Evolutionary conservation across 2,797 vertebrate genomes (phyloP), one percentile per base, ranked within the genome.

Genomic region (Centroberyx gerrardi): DNA sequence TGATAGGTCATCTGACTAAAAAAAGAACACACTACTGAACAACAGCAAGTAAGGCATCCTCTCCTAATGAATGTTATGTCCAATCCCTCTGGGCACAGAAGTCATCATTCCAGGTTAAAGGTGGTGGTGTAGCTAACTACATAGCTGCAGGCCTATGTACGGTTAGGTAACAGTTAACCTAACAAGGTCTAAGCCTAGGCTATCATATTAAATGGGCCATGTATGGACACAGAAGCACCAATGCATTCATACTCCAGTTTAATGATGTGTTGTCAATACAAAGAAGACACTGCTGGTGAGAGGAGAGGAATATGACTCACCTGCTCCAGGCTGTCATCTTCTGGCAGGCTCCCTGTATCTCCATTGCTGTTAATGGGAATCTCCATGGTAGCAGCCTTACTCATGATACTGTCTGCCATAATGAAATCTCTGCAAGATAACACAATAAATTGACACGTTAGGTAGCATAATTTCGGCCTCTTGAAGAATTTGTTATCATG

Each of bases 351-450:
- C 76, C 97, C 94, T 0, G 96, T 94, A 81, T 98, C 98, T 62
- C 98, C 97, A 0, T 98, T 98, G 92, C 97, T 97, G 66, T 97
- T 97, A 89, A 99, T 98, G 76, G 97, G 97, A 82, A 99, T 99
- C 92, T 99, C 97, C 97, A 99, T 99, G 62, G 98, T 99, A 70
- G 98, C 98, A 4, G 98, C 97, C 84, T 99, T 99, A 89, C 97
- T 96, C 96, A 99, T 95, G 78, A 98, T 95, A 87, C 96, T 96
- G 86, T 98, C 97, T 44, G 97, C 96, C 97, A 99, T 99, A 29
- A 77, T 94, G 89, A 64, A 90, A 86, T 88, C 29, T 88, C 94
- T 95, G 88, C 55, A 80, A 87, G 62, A 84, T 42, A 83, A n/a
- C 68, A 79, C 9, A 76, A 80, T 4, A 78, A 56, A 82, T 36